A percentile compares a stretch with the other conserved stretches of the same genome.
Evolutionary conservation across 2,113 vertebrate species (phyloP).

Genomic region (Rhineura floridana): DNA sequence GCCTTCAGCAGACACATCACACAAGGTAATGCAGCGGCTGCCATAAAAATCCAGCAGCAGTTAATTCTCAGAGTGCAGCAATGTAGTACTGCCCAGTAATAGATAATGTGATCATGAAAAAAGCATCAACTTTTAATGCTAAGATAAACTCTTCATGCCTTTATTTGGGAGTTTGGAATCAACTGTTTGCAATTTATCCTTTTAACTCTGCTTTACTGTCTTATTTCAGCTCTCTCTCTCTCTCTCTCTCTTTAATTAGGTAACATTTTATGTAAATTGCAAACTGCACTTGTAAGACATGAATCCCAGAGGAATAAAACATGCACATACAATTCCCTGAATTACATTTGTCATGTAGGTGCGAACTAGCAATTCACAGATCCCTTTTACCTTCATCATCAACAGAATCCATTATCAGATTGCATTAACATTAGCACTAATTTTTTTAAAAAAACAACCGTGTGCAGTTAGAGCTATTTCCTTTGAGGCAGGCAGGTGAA

Average conservation of each 20-base stretch:
- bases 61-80: background rate
- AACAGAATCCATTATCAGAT: background rate
- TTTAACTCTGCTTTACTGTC: fast-evolving
- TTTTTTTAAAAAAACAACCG: slow-evolving; percentile 4
- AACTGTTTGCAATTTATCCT: background rate
- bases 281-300: background rate
- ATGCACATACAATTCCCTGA: background rate
- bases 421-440: background rate
- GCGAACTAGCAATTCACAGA: background rate
- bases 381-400: background rate
- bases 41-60: background rate
- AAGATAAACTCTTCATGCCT: background rate
- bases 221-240: background rate
- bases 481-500: slow-evolving; percentile 35
- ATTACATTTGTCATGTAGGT: background rate
- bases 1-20: background rate
- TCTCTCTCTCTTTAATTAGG: background rate
- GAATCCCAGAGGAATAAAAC: background rate
- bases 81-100: background rate
- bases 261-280: background rate
- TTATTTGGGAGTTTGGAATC: background rate
- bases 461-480: slow-evolving; percentile 26
- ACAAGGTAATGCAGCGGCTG: background rate
- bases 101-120: background rate
- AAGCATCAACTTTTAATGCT: background rate